A percentile compares a stretch with the other conserved stretches of the same genome.
Evolutionary conservation across 2,888 invertebrate genomes (phyloP).

Genomic region (Stictocephala bisonia): DNA sequence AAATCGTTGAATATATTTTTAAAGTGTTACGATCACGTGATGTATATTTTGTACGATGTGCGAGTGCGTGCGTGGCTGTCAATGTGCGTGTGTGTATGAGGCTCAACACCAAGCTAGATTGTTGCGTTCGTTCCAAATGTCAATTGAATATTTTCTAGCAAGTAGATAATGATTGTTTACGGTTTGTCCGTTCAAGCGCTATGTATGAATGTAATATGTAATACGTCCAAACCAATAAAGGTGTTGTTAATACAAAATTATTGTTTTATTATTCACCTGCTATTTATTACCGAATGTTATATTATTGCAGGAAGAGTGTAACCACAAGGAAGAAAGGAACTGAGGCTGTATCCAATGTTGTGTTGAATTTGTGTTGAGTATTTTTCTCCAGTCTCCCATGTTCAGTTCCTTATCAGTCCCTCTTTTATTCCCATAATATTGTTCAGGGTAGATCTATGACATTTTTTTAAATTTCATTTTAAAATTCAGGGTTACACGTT

Average conservation of each 20-base stretch:
- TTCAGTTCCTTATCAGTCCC: no score
- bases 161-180: conserved; percentile 33
- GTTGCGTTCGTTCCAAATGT: conserved; percentile 36
- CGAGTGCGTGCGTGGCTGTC: neutral
- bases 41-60: conserved; percentile 36
- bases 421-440: no score
- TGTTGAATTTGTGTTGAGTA: no score
- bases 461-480: no score
- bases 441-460: no score
- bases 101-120: conserved; percentile 28
- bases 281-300: no score
- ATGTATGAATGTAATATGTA: conserved; percentile 39
- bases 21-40: conserved; percentile 35
- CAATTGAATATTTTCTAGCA: conserved; percentile 40
- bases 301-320: no score
- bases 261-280: no score
- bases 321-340: no score
- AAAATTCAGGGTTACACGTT: no score
- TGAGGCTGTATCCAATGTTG: no score
- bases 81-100: neutral
- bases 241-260: conserved; percentile 16
- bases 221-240: conserved; percentile 42
- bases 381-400: no score
- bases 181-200: conserved; percentile 27
- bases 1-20: conserved; percentile 42